phyloP scores from a whole-genome alignment of 1,140 invertebrate genomes.

The Tyrophagus putrescentiae region DNA sequence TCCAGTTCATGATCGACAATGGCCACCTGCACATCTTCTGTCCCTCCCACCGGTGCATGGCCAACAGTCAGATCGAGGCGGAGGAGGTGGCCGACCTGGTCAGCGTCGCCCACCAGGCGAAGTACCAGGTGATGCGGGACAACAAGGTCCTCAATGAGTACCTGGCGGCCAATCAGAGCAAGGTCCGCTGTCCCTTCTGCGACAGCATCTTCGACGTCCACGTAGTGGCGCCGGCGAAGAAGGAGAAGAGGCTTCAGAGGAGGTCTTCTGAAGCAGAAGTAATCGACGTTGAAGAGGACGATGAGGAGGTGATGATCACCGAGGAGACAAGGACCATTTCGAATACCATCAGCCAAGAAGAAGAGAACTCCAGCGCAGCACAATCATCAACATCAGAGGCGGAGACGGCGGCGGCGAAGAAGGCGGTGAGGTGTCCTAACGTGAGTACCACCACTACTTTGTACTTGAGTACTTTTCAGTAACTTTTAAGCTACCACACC shows the following conservation, averaged over 20 bases:
- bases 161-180: neutral
- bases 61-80: neutral
- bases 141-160: neutral
- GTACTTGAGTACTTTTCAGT: no score
- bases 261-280: no score
- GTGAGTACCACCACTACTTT: neutral
- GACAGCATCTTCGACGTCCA: neutral
- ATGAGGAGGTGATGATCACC: neutral
- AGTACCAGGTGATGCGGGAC: slow-evolving; percentile 1
- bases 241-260: no score
- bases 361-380: neutral
- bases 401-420: neutral
- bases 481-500: no score
- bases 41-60: slow-evolving; percentile 9
- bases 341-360: neutral
- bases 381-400: neutral
- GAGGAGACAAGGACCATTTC: neutral
- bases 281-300: no score
- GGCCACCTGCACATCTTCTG: slow-evolving; percentile 4
- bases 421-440: neutral
- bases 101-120: neutral
- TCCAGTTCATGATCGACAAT: slow-evolving; percentile 17
- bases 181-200: slow-evolving; percentile 15
- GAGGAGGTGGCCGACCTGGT: neutral
- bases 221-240: no score